These are phyloP conservation scores for Caiman crocodilus DNA, from an alignment of 2,797 vertebrate species.

Conservation along the genomic window DNA sequence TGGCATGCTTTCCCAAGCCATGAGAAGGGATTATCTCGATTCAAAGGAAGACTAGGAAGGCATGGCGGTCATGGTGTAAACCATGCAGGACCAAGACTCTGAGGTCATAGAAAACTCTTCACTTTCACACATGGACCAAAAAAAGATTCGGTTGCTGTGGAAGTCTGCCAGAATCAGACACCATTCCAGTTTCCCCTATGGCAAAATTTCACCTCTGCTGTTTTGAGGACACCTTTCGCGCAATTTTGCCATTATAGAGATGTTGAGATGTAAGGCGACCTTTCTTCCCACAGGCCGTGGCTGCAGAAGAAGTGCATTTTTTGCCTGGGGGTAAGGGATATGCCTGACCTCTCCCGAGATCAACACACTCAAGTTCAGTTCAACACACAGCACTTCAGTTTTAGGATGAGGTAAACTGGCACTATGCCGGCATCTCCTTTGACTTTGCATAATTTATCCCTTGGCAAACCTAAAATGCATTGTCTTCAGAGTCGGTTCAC, in stretches of 20 bases:
- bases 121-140: neutral
- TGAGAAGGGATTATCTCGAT: neutral
- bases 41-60: neutral
- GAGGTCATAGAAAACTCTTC: neutral
- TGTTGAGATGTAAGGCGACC: neutral
- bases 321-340: neutral
- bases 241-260: too few species aligned
- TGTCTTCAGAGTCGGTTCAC: neutral
- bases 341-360: neutral
- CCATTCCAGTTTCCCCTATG: neutral
- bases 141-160: neutral
- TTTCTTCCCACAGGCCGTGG: neutral
- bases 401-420: conserved; percentile 47
- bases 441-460: neutral
- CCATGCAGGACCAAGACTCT: neutral
- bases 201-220: neutral
- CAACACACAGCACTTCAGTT: conserved; percentile 27
- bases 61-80: neutral
- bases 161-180: neutral
- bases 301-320: neutral
- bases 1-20: neutral
- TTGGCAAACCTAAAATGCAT: neutral
- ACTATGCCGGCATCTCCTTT: conserved; percentile 28
- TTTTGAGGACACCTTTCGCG: neutral
- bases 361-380: conserved; percentile 29